Conservation (phyloP, 2,888 invertebrate species). For the Rhimphoctona megacephalus region DNA sequence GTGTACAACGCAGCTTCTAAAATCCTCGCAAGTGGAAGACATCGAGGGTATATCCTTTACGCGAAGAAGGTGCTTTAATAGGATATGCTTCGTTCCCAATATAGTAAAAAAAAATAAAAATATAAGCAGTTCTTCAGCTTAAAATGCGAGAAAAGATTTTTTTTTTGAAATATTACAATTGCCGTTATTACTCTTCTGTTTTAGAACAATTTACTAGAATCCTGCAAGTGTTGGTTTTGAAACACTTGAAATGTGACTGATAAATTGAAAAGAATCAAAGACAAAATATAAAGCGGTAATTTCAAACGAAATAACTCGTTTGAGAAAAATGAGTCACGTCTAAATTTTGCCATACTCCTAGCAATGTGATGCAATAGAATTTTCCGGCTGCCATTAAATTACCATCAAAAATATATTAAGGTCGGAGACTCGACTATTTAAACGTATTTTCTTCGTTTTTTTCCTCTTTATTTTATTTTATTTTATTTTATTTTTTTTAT, state of each 20-base stretch:
- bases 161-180: conserved; percentile 12
- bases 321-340: background rate
- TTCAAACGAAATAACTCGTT: background rate
- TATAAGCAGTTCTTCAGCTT: background rate
- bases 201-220: background rate
- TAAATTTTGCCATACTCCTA: background rate
- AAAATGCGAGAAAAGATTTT: background rate
- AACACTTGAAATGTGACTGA: background rate
- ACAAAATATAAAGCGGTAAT: background rate
- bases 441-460: background rate
- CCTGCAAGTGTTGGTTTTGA: background rate
- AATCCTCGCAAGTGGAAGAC: conserved; percentile 61
- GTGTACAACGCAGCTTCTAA: conserved; percentile 43
- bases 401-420: conserved; percentile 44
- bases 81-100: conserved; percentile 12
- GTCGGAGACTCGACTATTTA: conserved; percentile 4
- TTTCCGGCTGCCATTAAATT: conserved; percentile 38
- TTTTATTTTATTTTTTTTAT: too few species aligned
- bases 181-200: background rate
- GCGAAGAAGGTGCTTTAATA: conserved; percentile 39
- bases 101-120: background rate
- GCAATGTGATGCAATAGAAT: conserved; percentile 19
- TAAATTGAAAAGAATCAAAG: background rate
- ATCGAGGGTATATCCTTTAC: conserved; percentile 42
- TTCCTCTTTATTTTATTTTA: background rate